Evolutionary conservation across 2,797 vertebrate species (phyloP).

Genomic region (Dicrostonyx torquatus): DNA sequence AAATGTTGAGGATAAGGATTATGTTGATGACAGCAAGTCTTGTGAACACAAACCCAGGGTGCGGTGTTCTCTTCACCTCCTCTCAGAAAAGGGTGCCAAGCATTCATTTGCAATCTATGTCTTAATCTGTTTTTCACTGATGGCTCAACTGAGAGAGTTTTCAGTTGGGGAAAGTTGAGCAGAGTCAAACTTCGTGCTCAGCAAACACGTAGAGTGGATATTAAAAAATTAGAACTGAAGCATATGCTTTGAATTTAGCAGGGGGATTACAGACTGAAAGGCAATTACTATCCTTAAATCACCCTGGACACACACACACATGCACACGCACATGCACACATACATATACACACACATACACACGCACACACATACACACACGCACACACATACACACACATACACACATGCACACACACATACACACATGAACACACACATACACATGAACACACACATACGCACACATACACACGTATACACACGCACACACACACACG

Average conservation of each 20-base stretch:
- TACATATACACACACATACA: too few relatives aligned
- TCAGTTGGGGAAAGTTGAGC: slow-evolving; percentile 71
- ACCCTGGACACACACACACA: not conserved
- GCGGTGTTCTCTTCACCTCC: slow-evolving; percentile 62
- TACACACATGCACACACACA: not conserved
- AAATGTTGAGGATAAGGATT: slow-evolving; percentile 45
- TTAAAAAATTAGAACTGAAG: slow-evolving; percentile 75
- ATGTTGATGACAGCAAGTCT: slow-evolving; percentile 51
- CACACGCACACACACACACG: not conserved
- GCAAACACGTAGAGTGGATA: slow-evolving; percentile 61
- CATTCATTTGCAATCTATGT: slow-evolving; percentile 72
- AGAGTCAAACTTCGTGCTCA: slow-evolving; percentile 58
- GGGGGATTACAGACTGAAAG: slow-evolving; percentile 55
- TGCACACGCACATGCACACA: not conserved
- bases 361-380: not conserved
- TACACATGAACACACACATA: not conserved
- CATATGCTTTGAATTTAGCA: slow-evolving; percentile 81
- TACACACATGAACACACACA: not conserved
- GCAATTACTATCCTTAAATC: slow-evolving; percentile 70
- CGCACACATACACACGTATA: not conserved
- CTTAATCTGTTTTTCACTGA: slow-evolving; percentile 80
- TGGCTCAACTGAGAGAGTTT: slow-evolving; percentile 69
- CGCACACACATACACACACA: not conserved
- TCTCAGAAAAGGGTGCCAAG: slow-evolving; percentile 72
- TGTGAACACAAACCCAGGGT: slow-evolving; percentile 46